Percentiles rank a stretch among this genome's conserved stretches.
Evolutionary conservation across 2,113 vertebrate species (phyloP).

Genomic region (Anarrhichthys ocellatus): DNA sequence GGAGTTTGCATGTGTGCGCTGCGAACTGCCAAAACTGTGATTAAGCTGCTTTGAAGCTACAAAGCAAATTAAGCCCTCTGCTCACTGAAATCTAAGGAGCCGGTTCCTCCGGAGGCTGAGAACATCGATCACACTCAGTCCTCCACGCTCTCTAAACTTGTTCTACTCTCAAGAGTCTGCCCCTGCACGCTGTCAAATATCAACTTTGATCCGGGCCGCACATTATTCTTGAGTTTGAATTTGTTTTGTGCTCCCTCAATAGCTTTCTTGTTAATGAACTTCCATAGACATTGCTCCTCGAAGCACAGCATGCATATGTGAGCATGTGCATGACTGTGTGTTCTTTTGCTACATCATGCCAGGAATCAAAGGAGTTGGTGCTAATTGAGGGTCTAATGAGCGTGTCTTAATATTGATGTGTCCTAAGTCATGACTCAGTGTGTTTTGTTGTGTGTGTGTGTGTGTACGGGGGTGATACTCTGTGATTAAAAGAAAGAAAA

Average conservation of each 20-base stretch:
- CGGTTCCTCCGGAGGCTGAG: constrained; percentile 31
- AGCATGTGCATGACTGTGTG: not conserved
- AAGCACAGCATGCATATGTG: not conserved
- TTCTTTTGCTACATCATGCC: constrained; percentile 11
- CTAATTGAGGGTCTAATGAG: constrained; percentile 41
- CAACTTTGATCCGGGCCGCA: not conserved
- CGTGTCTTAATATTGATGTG: constrained; percentile 22
- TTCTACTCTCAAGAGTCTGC: constrained; percentile 27
- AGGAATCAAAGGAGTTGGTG: constrained; percentile 22
- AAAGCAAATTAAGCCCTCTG: constrained; percentile 39
- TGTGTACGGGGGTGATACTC: not conserved
- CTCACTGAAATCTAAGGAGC: constrained; percentile 14
- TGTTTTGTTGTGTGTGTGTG: constrained; percentile 12
- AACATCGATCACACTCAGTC: constrained; percentile 28
- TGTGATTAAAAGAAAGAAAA: constrained; percentile 20
- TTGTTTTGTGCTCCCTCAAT: constrained; percentile 18
- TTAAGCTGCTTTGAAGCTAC: constrained; percentile 25
- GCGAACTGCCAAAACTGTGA: constrained; percentile 9
- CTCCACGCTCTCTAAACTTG: not conserved
- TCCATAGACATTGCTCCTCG: not conserved
- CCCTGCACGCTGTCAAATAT: constrained; percentile 4
- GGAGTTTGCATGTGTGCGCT: constrained; percentile 7
- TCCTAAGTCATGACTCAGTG: constrained; percentile 18
- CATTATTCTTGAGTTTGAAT: not conserved
- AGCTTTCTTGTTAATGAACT: constrained; percentile 11